A percentile compares a stretch with the other conserved stretches of the same genome.
Conservation (phyloP, 2,797 vertebrate species). For the Liasis olivaceus region DNA sequence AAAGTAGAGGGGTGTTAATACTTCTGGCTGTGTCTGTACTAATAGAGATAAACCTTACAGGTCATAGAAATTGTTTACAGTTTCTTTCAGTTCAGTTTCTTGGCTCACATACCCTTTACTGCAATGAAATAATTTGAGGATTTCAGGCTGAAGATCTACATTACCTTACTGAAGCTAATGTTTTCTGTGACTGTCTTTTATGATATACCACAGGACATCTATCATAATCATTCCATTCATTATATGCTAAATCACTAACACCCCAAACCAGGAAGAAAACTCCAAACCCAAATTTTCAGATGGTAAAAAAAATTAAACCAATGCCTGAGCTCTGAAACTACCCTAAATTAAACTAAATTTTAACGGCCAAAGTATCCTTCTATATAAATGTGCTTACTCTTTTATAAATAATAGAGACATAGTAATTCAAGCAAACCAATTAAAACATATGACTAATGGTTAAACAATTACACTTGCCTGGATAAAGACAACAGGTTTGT, state of each 20-base stretch:
- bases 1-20: too few species aligned
- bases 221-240: not conserved
- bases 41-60: not conserved
- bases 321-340: not conserved
- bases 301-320: not conserved
- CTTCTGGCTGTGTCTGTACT: not conserved
- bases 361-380: not conserved
- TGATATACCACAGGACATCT: not conserved
- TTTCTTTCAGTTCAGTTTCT: not conserved
- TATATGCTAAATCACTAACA: not conserved
- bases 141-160: not conserved
- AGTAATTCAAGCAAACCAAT: not conserved
- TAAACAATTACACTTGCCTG: conserved; percentile 27
- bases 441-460: conserved; percentile 32
- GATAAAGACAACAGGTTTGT: conserved; percentile 18
- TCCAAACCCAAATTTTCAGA: not conserved
- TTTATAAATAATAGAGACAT: not conserved
- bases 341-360: not conserved
- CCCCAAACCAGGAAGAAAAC: conserved; percentile 1
- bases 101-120: not conserved
- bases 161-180: not conserved
- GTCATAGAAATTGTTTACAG: not conserved
- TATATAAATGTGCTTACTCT: not conserved
- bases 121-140: not conserved
- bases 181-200: not conserved